These are phyloP conservation scores for Hypotaenidia philippensis DNA, from an alignment of 2,797 vertebrate species.

Conservation along the genomic window DNA sequence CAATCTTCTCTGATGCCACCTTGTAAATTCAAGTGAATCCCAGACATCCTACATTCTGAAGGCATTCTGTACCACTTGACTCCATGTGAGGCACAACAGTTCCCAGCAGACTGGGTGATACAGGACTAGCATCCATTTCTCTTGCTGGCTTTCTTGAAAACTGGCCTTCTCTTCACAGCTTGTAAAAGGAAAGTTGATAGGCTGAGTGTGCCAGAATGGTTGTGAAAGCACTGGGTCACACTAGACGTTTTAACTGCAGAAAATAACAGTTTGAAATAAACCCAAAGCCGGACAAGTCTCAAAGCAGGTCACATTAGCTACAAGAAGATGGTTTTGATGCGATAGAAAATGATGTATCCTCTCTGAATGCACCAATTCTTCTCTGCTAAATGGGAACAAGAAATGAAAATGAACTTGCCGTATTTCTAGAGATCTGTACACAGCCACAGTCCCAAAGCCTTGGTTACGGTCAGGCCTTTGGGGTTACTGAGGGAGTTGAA, in stretches of 20 bases:
- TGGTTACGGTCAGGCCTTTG: background rate
- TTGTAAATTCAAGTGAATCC: constrained; percentile 7
- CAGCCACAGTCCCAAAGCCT: background rate
- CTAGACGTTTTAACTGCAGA: background rate
- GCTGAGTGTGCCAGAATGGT: background rate
- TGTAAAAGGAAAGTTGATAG: constrained; percentile 54
- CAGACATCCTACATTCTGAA: background rate
- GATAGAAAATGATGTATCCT: background rate
- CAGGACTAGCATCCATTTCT: background rate
- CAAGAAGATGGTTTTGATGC: background rate
- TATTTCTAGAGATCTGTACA: background rate
- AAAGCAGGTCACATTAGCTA: background rate
- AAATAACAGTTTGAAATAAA: background rate
- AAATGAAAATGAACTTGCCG: background rate
- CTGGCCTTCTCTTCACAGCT: constrained; percentile 17
- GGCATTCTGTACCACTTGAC: background rate
- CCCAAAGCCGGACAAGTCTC: background rate
- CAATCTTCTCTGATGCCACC: background rate
- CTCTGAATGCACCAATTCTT: background rate
- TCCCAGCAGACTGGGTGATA: background rate
- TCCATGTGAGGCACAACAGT: background rate
- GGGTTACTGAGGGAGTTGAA: background rate
- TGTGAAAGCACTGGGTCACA: background rate
- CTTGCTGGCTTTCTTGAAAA: background rate
- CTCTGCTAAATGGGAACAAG: background rate